A percentile compares a stretch with the other conserved stretches of the same genome.
Conservation (phyloP, 2,888 invertebrate species). For the Muscina levida region DNA sequence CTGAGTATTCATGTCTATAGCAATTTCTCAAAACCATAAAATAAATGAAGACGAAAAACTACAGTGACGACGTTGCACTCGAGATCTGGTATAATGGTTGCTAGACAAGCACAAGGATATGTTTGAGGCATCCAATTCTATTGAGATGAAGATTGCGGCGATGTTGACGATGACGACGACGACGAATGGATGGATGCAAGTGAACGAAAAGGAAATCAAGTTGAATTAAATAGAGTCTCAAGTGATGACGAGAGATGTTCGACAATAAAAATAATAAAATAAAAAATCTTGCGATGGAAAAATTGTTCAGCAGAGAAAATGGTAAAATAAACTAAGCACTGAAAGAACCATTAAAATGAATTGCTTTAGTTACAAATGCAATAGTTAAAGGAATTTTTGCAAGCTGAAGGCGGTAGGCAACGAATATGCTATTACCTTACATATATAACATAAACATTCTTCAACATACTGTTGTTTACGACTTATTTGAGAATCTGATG, state of each 20-base stretch:
- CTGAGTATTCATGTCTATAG: conserved; percentile 60
- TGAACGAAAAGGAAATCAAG: conserved; percentile 72
- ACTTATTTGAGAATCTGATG: too few species aligned
- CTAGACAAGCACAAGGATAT: conserved; percentile 19
- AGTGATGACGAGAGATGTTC: conserved; percentile 71
- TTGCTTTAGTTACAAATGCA: conserved; percentile 68
- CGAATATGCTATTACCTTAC: too few species aligned
- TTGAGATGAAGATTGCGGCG: conserved; percentile 17
- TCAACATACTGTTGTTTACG: too few species aligned
- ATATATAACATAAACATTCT: too few species aligned
- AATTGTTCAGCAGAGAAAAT: conserved; percentile 42
- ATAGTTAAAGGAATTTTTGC: conserved; percentile 7
- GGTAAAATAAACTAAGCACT: conserved; percentile 57
- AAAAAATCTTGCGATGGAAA: conserved; percentile 45
- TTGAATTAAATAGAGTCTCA: conserved; percentile 77
- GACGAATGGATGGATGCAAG: conserved; percentile 44
- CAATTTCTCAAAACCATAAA: conserved; percentile 66
- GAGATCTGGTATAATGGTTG: background rate
- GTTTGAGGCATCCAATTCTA: conserved; percentile 40
- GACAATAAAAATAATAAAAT: conserved; percentile 50
- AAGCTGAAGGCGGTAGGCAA: conserved; percentile 38
- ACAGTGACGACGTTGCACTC: background rate
- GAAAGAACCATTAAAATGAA: conserved; percentile 75
- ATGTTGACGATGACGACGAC: conserved; percentile 36
- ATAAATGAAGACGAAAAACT: conserved; percentile 63